Evolutionary conservation across 2,797 vertebrate genomes (phyloP).

Genomic region (Protonibea diacanthus): DNA sequence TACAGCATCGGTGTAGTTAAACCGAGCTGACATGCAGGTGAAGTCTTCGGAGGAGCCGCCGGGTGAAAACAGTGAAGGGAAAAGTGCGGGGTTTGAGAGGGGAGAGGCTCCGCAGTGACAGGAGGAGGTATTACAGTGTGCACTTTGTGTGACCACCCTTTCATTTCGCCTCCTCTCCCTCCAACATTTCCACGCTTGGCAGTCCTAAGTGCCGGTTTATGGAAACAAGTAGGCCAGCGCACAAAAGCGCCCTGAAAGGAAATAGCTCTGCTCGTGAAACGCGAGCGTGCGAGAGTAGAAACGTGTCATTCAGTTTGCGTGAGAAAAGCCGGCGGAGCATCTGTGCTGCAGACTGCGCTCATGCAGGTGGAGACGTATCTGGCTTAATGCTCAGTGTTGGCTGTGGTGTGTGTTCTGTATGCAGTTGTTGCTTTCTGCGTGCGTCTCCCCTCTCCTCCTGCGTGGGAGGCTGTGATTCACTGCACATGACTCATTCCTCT

Average conservation of each 20-base stretch:
- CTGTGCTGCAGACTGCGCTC: conserved; percentile 44
- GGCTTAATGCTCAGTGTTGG: conserved; percentile 50
- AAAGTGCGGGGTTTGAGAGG: conserved; percentile 7
- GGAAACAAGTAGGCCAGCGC: conserved; percentile 63
- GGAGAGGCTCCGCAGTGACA: conserved; percentile 26
- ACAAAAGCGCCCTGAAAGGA: conserved; percentile 62
- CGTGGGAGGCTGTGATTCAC: conserved; percentile 85
- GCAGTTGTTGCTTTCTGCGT: conserved; percentile 65
- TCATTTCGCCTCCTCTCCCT: conserved; percentile 38
- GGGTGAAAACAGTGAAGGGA: neutral
- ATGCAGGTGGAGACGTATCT: conserved; percentile 57
- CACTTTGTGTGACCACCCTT: conserved; percentile 54
- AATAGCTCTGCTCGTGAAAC: conserved; percentile 56
- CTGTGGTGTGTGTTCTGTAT: conserved; percentile 31
- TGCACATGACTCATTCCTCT: conserved; percentile 82
- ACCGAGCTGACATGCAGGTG: conserved; percentile 11
- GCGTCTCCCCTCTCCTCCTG: conserved; percentile 65
- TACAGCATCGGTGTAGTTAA: neutral
- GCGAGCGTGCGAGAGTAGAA: conserved; percentile 39
- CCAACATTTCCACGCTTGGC: conserved; percentile 35
- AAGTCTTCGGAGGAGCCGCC: conserved; percentile 6
- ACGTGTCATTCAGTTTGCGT: conserved; percentile 51
- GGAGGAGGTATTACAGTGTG: conserved; percentile 10
- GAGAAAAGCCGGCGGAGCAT: conserved; percentile 43
- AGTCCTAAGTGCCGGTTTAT: conserved; percentile 57